A percentile compares a stretch with the other conserved stretches of the same genome.
These are phyloP conservation scores for Drosophila monieri DNA, from an alignment of 2,888 invertebrate genomes.

Conservation along the genomic window DNA sequence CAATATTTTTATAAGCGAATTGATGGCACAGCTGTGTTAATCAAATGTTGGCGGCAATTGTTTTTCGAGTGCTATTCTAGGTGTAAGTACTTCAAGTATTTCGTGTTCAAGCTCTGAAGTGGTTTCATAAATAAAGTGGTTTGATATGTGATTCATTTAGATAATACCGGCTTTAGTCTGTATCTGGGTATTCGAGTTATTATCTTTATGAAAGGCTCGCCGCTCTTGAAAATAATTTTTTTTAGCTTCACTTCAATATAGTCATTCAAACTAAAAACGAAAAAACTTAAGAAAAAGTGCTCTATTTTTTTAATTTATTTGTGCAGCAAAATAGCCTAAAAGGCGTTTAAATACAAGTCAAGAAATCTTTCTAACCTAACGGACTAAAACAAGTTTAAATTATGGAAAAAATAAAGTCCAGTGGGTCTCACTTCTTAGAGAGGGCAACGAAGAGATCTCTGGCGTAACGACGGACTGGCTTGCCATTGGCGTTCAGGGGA, in stretches of 20 bases:
- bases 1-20: conserved; percentile 39
- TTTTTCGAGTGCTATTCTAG: conserved; percentile 27
- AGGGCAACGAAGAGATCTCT: conserved; percentile 52
- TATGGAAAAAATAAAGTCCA: not conserved
- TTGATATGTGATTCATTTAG: not conserved
- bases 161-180: not conserved
- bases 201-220: too few relatives aligned
- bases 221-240: too few relatives aligned
- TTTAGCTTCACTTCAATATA: too few relatives aligned
- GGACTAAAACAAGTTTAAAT: conserved; percentile 12
- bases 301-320: not conserved
- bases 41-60: conserved; percentile 54
- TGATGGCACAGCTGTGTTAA: conserved; percentile 36
- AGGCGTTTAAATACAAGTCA: not conserved
- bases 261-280: too few relatives aligned
- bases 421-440: conserved; percentile 27
- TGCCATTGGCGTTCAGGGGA: conserved; percentile 74
- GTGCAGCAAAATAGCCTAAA: not conserved
- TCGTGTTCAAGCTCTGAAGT: not conserved
- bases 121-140: not conserved
- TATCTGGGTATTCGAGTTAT: too few relatives aligned
- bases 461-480: conserved; percentile 57
- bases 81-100: not conserved
- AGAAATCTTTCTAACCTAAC: conserved; percentile 18
- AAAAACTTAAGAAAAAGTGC: too few relatives aligned